Base-by-base conservation (phyloP, 2,113 vertebrate genomes). In the Himantopus leucocephalus region DNA sequence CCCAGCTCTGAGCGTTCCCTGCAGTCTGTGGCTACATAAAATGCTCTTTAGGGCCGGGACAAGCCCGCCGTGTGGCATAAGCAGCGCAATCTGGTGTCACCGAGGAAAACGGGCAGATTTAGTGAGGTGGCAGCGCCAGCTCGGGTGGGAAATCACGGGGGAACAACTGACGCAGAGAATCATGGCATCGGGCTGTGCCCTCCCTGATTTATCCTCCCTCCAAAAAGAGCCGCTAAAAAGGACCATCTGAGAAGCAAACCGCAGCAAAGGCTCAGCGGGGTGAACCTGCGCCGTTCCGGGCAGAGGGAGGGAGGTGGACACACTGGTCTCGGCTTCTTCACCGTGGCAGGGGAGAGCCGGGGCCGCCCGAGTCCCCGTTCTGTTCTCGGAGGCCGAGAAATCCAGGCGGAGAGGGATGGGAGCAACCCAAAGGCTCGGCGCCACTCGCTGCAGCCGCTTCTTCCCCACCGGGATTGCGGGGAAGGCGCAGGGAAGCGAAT, bases 1-100 rank as follows among this genome's bases (percentile, higher is more conserved):
- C 5, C 3, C 45, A 6, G 66, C 66, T 50, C 50, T 1, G 12
- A 56, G 52, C 3, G 3, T 2, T 2, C 18, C 52, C 52, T 14
- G 11, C 14, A 3, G 27, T 5, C 10, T 4, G 14, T 1, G 14
- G 19, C 8, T 23, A 14, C 32, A 8, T 12, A 26, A 39, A 66
- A 48, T 2, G 1, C 23, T n/a, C 23, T 11, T 23, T 1, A 22
- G 23, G 23, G 64, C 34, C 3, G 8, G 47, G 45, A 6, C 12
- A 6, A 60, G 12, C 27, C 26, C 64, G 1, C 7, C 6, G 30
- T 23, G 47, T 1, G 37, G 47, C 35, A 8, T 6, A 5, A 30
- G 34, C 48, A 8, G 70, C 9, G 18, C 26, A 4, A 32, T 2
- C 41, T 6, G 8, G 62, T 2, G 21, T 14, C 23, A 8, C 32